Evolutionary conservation across 1,140 invertebrate species (phyloP).

Genomic region (Zaprionus africanus): DNA sequence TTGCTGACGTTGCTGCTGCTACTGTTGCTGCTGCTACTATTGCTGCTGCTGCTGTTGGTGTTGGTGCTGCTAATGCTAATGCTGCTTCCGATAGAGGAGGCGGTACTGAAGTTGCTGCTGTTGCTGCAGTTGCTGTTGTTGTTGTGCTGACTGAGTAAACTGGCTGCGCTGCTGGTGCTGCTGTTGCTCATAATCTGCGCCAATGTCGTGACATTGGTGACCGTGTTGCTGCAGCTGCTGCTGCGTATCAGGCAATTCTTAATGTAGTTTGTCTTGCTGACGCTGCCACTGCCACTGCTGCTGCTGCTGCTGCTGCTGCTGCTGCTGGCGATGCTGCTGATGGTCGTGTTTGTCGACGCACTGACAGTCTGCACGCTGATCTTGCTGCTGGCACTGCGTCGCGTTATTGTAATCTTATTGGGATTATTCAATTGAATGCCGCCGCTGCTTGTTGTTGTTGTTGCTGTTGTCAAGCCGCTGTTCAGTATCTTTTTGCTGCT

Average conservation of each 20-base stretch:
- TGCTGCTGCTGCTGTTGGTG: constrained; percentile 51
- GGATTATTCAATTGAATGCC: constrained; percentile 58
- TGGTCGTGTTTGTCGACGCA: constrained; percentile 69
- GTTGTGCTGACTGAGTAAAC: constrained; percentile 74
- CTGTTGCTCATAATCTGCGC: constrained; percentile 83
- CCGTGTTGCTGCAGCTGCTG: constrained; percentile 83
- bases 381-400: constrained; percentile 57
- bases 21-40: constrained; percentile 16
- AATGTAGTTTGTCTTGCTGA: constrained; percentile 70
- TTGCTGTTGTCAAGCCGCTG: constrained; percentile 26
- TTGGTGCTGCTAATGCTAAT: constrained; percentile 67
- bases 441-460: constrained; percentile 27
- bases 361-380: constrained; percentile 71
- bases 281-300: constrained; percentile 46
- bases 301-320: constrained; percentile 55
- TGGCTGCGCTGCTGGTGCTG: constrained; percentile 76
- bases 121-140: constrained; percentile 78
- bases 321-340: constrained; percentile 41
- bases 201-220: constrained; percentile 82
- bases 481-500: constrained; percentile 30
- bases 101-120: constrained; percentile 74
- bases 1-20: constrained; percentile 56
- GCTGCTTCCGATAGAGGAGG: constrained; percentile 72
- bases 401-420: constrained; percentile 75
- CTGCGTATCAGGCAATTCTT: constrained; percentile 82